Evolutionary conservation across 2,888 invertebrate genomes (phyloP).

Genomic region (Bombylius major): DNA sequence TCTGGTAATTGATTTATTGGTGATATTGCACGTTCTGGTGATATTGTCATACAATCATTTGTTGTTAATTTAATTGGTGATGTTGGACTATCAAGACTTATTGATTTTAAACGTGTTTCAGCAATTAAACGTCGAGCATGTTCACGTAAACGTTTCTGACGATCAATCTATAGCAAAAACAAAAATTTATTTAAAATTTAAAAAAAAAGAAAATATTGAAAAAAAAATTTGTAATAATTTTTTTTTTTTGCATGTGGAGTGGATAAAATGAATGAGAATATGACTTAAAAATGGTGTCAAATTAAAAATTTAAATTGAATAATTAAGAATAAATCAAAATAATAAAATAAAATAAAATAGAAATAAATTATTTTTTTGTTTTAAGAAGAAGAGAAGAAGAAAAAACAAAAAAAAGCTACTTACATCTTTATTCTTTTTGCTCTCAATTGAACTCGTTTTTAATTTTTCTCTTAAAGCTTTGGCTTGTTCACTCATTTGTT

Average conservation of each 20-base stretch:
- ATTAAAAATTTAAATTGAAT: no score
- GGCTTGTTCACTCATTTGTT: constrained; percentile 38
- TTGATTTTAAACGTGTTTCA: constrained; percentile 52
- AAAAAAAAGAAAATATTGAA: no score
- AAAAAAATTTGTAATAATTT: no score
- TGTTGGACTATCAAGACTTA: constrained; percentile 29
- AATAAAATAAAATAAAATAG: not conserved
- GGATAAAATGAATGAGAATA: no score
- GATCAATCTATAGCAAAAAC: constrained; percentile 49
- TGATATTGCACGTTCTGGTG: constrained; percentile 35
- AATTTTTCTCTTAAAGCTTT: constrained; percentile 37
- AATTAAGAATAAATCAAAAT: not conserved
- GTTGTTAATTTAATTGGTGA: constrained; percentile 27
- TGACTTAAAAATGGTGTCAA: no score
- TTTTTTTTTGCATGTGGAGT: no score
- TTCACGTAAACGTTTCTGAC: constrained; percentile 74
- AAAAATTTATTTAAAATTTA: no score
- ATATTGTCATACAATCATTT: constrained; percentile 30
- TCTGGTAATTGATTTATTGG: constrained; percentile 27
- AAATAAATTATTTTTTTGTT: not conserved
- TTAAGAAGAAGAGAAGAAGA: not conserved
- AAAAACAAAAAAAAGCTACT: constrained; percentile 21
- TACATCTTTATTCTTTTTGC: constrained; percentile 30
- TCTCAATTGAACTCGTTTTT: constrained; percentile 27
- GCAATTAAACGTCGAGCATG: constrained; percentile 81